These are phyloP conservation scores for Zootoca vivipara DNA, from an alignment of 2,113 vertebrate genomes.

Conservation along the genomic window DNA sequence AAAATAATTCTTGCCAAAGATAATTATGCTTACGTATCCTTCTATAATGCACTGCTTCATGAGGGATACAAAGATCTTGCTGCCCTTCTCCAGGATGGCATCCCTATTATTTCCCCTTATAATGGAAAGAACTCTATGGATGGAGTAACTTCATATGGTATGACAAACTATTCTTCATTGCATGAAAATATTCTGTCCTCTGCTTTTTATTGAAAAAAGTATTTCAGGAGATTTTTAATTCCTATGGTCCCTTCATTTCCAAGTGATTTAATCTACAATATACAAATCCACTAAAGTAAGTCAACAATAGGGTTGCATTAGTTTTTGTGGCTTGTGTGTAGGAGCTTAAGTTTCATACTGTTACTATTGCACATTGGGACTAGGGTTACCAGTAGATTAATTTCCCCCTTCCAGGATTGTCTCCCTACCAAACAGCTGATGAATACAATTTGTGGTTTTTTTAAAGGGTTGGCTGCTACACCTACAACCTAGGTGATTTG, in stretches of 20 bases:
- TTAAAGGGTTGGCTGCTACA: background rate
- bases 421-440: background rate
- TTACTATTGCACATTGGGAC: background rate
- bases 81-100: slow-evolving; percentile 77
- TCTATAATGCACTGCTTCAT: slow-evolving; percentile 91
- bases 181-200: background rate
- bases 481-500: background rate
- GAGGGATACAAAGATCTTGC: slow-evolving; percentile 92
- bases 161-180: background rate
- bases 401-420: background rate
- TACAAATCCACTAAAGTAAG: background rate
- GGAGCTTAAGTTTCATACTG: background rate
- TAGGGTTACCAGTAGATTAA: background rate
- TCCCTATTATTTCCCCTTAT: slow-evolving; percentile 74
- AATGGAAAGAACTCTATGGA: slow-evolving; percentile 73
- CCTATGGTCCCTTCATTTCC: background rate
- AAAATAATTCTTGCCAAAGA: slow-evolving; percentile 88
- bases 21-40: slow-evolving; percentile 88
- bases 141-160: slow-evolving; percentile 80
- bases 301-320: background rate
- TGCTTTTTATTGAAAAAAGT: slow-evolving; percentile 13
- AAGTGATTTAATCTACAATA: background rate
- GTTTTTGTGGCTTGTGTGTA: background rate
- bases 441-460: background rate
- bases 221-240: slow-evolving; percentile 16